Percentiles rank a stretch among this genome's conserved stretches.
These are phyloP conservation scores for Lepidocyrtinus sp. DNA, from an alignment of 2,888 invertebrate species.

Conservation along the genomic window DNA sequence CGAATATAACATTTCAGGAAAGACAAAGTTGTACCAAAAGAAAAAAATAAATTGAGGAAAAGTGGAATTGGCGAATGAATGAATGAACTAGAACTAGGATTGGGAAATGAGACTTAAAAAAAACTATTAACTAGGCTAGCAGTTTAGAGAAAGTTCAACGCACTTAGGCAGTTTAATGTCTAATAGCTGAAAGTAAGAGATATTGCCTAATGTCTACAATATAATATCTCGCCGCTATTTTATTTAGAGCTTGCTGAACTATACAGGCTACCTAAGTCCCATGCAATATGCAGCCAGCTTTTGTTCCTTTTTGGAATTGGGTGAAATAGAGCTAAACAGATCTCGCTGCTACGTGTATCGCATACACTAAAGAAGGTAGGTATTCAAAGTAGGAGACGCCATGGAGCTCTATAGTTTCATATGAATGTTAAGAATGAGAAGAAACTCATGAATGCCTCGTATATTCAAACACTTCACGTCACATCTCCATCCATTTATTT, in stretches of 20 bases:
- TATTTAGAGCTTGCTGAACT: not conserved
- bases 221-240: not conserved
- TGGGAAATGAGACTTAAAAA: not conserved
- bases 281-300: not conserved
- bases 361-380: not conserved
- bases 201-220: not conserved
- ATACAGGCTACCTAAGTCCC: not conserved
- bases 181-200: conserved; percentile 1
- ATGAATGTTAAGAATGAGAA: not conserved
- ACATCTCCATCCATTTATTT: not conserved
- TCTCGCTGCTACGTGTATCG: not conserved
- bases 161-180: not conserved
- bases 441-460: conserved; percentile 3
- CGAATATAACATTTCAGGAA: too few species aligned
- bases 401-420: too few species aligned
- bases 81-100: not conserved
- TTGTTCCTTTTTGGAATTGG: not conserved
- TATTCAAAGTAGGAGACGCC: not conserved
- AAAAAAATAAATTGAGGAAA: not conserved
- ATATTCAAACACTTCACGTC: not conserved
- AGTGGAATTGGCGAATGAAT: not conserved
- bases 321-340: not conserved
- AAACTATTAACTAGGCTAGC: conserved; percentile 2
- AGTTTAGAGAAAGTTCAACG: conserved; percentile 7
- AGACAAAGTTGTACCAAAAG: not conserved